phyloP scores from a whole-genome alignment of 2,797 vertebrate species.

The Anabas testudineus region DNA sequence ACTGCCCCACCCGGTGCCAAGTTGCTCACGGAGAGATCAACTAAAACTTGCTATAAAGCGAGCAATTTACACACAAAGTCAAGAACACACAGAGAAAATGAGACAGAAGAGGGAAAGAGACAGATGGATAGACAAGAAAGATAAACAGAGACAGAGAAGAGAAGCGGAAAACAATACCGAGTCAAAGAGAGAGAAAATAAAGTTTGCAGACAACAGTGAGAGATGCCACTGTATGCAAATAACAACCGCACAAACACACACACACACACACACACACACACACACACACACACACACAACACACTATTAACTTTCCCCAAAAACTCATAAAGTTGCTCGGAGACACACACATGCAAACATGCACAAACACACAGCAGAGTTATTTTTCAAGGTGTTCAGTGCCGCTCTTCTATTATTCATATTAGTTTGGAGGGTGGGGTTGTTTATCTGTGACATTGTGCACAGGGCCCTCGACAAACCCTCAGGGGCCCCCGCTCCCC shows the following conservation, averaged over 20 bases:
- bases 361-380: slow-evolving; percentile 32
- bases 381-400: slow-evolving; percentile 56
- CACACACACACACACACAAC: not conserved
- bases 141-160: slow-evolving; percentile 25
- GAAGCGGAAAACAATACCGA: slow-evolving; percentile 20
- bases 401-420: slow-evolving; percentile 79
- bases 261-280: not conserved
- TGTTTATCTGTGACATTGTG: slow-evolving; percentile 74
- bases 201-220: slow-evolving; percentile 29
- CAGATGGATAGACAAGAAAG: slow-evolving; percentile 16
- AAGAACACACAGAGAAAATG: not conserved
- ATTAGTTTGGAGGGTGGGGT: slow-evolving; percentile 42
- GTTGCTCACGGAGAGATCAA: slow-evolving; percentile 5
- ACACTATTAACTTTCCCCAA: slow-evolving; percentile 23
- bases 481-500: slow-evolving; percentile 61
- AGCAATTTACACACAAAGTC: not conserved
- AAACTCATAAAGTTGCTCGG: slow-evolving; percentile 22
- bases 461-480: slow-evolving; percentile 56
- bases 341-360: slow-evolving; percentile 25
- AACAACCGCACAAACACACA: slow-evolving; percentile 1
- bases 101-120: not conserved
- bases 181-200: slow-evolving; percentile 34
- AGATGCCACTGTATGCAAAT: slow-evolving; percentile 37
- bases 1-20: slow-evolving; percentile 22
- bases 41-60: not conserved